Evolutionary conservation across 2,888 invertebrate species (phyloP).

Genomic region (Coelinius sp.): DNA sequence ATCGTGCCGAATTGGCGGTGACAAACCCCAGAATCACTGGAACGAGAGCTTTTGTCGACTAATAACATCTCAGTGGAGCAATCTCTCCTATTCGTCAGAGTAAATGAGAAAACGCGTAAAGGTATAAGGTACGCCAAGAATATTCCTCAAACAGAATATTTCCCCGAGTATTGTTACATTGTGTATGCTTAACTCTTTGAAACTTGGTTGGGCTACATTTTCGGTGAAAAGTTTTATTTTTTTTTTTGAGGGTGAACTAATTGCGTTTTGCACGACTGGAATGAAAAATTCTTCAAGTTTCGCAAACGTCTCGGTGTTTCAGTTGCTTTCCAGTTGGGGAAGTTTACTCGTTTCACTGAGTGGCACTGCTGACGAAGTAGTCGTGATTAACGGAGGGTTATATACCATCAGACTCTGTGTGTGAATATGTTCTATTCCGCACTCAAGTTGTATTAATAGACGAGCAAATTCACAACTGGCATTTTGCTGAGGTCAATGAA

Average conservation of each 20-base stretch:
- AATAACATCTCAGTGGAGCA: not conserved
- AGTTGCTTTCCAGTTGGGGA: not conserved
- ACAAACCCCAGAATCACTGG: not conserved
- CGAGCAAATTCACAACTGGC: slow-evolving; percentile 2
- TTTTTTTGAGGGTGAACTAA: not conserved
- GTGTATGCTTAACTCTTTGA: not conserved
- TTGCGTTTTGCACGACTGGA: not conserved
- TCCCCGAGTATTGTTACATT: not conserved
- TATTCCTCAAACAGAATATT: not conserved
- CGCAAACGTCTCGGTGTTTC: not conserved
- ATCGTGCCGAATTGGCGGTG: not conserved
- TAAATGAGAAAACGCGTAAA: slow-evolving; percentile 11
- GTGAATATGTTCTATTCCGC: slow-evolving; percentile 12
- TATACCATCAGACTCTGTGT: not conserved
- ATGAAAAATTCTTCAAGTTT: not conserved
- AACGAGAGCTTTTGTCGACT: slow-evolving; percentile 5
- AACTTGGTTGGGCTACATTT: not conserved
- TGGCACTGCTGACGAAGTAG: slow-evolving; percentile 12
- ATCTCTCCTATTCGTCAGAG: not conserved
- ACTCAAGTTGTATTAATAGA: slow-evolving; percentile 18
- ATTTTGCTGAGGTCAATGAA: slow-evolving; percentile 10
- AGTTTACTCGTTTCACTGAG: slow-evolving; percentile 18
- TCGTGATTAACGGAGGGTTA: slow-evolving; percentile 15
- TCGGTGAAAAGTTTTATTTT: not conserved
- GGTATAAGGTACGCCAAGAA: not conserved